phyloP scores from a whole-genome alignment of 2,888 invertebrate species.

The Margaritifera margaritifera region DNA sequence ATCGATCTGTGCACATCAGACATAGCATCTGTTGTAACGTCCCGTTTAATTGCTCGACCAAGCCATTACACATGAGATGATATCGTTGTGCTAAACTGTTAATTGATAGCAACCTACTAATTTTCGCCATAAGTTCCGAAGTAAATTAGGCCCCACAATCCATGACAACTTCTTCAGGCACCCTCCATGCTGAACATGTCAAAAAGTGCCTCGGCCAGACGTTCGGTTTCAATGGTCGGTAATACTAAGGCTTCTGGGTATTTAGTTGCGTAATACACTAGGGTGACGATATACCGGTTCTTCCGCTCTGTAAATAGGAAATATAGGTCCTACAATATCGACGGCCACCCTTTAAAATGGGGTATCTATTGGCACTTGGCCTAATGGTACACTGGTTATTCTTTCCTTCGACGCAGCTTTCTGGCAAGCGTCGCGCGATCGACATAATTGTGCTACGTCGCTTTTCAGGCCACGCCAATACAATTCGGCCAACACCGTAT shows the following conservation, averaged over 20 bases:
- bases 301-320: not conserved
- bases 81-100: too few species aligned
- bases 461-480: too few species aligned
- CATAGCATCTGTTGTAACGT: too few species aligned
- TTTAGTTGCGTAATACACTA: constrained; percentile 1
- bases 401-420: not conserved
- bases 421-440: not conserved
- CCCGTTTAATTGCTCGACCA: too few species aligned
- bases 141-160: too few species aligned
- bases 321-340: not conserved
- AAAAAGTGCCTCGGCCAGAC: constrained; percentile 7
- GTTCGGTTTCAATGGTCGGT: constrained; percentile 5
- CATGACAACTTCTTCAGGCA: too few species aligned
- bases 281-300: not conserved
- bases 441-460: too few species aligned
- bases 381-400: not conserved
- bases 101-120: too few species aligned
- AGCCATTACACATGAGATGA: too few species aligned
- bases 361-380: not conserved
- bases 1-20: too few species aligned
- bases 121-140: too few species aligned
- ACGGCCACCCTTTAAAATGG: not conserved
- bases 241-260: not conserved
- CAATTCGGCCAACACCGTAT: too few species aligned
- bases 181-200: constrained; percentile 7